Percentiles rank a stretch among this genome's conserved stretches.
phyloP scores from a whole-genome alignment of 2,113 vertebrate genomes.

The Anseranas semipalmata region DNA sequence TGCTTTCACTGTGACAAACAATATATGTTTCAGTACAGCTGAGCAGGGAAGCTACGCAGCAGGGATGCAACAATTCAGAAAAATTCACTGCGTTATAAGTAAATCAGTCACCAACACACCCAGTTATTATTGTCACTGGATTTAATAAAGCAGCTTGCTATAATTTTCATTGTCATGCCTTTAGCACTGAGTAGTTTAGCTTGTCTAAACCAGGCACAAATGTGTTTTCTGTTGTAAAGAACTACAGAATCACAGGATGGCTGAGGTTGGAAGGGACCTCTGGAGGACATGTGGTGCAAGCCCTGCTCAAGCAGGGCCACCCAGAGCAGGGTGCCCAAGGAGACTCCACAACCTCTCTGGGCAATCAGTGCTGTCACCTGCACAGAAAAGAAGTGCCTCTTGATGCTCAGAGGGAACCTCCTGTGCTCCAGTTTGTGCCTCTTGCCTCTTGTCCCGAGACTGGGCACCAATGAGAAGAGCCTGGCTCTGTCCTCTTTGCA shows the following conservation, averaged over 20 bases:
- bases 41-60: neutral
- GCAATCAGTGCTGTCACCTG: neutral
- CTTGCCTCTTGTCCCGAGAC: neutral
- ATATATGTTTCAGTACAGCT: neutral
- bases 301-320: neutral
- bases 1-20: neutral
- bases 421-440: neutral
- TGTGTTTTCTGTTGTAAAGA: neutral
- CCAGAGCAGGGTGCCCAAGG: neutral
- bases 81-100: neutral
- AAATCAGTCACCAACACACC: neutral
- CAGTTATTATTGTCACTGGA: neutral
- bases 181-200: neutral
- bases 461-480: neutral
- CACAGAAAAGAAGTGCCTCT: neutral
- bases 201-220: neutral
- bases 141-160: conserved; percentile 28
- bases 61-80: neutral
- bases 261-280: neutral
- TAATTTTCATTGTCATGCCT: neutral
- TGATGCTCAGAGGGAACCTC: neutral
- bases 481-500: neutral
- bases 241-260: neutral
- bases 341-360: neutral
- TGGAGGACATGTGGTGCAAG: neutral